Base-by-base conservation (phyloP, 1,140 invertebrate species). In the Drepana arcuata region DNA sequence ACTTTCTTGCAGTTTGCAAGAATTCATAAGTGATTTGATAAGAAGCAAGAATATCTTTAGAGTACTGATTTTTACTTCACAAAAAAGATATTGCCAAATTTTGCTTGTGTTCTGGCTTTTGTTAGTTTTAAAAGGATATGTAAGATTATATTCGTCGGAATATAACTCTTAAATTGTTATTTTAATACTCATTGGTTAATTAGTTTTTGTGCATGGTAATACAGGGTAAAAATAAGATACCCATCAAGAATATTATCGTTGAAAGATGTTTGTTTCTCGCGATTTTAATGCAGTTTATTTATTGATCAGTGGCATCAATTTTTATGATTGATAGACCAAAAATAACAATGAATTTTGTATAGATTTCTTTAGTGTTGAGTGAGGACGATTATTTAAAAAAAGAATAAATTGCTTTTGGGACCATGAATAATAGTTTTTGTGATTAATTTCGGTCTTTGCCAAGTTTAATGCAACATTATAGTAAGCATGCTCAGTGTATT, bases 161-260 rank as follows among this genome's bases (percentile, higher is more conserved):
- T n/a, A n/a, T n/a, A n/a, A n/a, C n/a, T n/a, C n/a, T n/a, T n/a
- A n/a, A n/a, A n/a, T n/a, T n/a, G n/a, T n/a, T n/a, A n/a, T n/a
- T n/a, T 24, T 34, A 70, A 70, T 70, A 67, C 67, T 71, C 63
- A 67, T 53, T 29, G 29, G 33, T 54, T 47, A 46, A 37, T 49
- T 62, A 47, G 31, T 48, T 53, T 43, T 48, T 42, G 16, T 47
- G 48, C 50, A 60, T 60, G 60, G 60, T 55, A 48, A 48, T 28
- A 58, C 61, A 58, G 57, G 61, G 61, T 65, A 42, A 45, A 26
- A 25, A 34, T 30, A 31, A 39, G 14, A 47, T 44, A 41, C 50
- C 41, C 50, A 26, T 41, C n/a, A 41, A 28, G 31, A 31, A 35
- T 30, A 51, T 34, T 30, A 41, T 34, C 18, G 24, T 30, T 35